A percentile compares a stretch with the other conserved stretches of the same genome.
These are phyloP conservation scores for Sitobion miscanthi DNA, from an alignment of 1,140 invertebrate genomes.

Conservation along the genomic window DNA sequence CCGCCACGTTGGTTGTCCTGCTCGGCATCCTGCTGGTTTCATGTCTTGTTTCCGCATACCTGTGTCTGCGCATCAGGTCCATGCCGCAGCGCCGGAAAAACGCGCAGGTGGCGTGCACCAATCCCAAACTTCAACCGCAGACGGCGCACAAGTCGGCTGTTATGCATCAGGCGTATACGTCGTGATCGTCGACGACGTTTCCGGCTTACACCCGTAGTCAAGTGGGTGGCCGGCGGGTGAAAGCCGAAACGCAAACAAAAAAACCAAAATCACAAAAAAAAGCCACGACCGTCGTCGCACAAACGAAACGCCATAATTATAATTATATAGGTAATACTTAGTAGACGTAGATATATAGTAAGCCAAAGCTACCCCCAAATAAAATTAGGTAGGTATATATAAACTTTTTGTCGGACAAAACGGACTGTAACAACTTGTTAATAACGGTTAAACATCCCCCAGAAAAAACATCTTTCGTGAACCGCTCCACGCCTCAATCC, in stretches of 20 bases:
- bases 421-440: not conserved
- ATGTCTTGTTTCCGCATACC: conserved; percentile 81
- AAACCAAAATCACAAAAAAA: conserved; percentile 2
- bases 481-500: not conserved
- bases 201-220: not conserved
- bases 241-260: not conserved
- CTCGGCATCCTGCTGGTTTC: conserved; percentile 81
- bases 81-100: conserved; percentile 51
- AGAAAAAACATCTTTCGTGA: not conserved
- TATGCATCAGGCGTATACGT: conserved; percentile 28
- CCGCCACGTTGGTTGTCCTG: conserved; percentile 80
- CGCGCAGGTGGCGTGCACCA: conserved; percentile 46
- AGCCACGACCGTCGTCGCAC: not conserved
- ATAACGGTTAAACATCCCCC: not conserved
- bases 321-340: conserved; percentile 3
- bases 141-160: not conserved
- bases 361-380: not conserved
- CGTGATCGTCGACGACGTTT: not conserved
- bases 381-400: not conserved
- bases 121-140: conserved; percentile 24
- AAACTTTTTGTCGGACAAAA: not conserved
- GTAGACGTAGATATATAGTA: conserved; percentile 12
- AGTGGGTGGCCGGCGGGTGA: not conserved
- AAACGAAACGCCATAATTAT: conserved; percentile 11
- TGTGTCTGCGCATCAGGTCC: conserved; percentile 79